phyloP scores from a whole-genome alignment of 2,797 vertebrate genomes.

The Phataginus tricuspis region DNA sequence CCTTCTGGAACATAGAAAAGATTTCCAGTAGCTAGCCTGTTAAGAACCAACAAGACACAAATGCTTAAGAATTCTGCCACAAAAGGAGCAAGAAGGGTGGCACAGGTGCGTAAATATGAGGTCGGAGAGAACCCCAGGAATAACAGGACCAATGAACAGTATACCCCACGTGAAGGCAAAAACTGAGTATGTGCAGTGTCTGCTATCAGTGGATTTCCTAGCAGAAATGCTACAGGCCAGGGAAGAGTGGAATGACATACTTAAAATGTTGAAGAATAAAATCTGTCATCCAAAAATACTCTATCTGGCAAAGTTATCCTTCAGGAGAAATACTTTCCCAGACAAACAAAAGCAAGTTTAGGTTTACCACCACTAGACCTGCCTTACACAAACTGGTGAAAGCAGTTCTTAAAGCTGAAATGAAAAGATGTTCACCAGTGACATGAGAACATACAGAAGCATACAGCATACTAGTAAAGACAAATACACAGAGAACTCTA shows the following conservation, averaged over 20 bases:
- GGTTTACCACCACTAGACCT: background rate
- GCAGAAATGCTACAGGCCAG: background rate
- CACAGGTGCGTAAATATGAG: background rate
- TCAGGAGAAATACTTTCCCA: background rate
- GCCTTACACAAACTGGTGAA: background rate
- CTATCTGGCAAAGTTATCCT: background rate
- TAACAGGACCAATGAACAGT: background rate
- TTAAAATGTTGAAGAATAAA: background rate
- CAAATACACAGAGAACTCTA: background rate
- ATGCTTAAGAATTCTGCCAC: background rate
- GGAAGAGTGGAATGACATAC: background rate
- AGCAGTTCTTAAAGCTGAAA: background rate
- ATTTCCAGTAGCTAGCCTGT: background rate
- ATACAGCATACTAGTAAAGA: background rate
- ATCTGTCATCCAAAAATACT: background rate
- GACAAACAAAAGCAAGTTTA: background rate
- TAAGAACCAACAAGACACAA: background rate
- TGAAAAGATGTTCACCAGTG: background rate
- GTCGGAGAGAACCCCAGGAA: background rate
- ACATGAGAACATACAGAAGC: background rate
- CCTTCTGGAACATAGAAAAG: background rate
- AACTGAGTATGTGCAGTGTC: background rate
- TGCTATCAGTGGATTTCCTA: background rate
- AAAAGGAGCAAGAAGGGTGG: background rate
- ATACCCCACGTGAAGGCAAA: background rate